Conservation (phyloP, 2,797 vertebrate genomes). For the Falco peregrinus region DNA sequence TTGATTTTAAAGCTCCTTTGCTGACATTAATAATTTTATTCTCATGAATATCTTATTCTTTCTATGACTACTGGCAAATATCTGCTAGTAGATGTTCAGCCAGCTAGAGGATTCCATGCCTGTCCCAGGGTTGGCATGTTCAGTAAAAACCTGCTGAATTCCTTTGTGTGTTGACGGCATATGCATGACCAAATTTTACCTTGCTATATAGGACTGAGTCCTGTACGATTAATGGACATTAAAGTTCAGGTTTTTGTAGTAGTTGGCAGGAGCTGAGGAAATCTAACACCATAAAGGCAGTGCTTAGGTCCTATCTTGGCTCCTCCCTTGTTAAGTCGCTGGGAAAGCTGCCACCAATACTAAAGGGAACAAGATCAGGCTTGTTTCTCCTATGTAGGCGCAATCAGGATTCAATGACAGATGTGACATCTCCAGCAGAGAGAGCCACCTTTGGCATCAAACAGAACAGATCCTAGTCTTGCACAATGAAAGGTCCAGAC, state of each 20-base stretch:
- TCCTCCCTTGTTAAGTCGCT: background rate
- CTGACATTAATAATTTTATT: background rate
- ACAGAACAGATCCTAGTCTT: background rate
- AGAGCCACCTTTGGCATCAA: background rate
- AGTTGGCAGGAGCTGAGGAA: background rate
- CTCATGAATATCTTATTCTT: background rate
- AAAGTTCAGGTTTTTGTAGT: background rate
- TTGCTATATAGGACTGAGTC: background rate
- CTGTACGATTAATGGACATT: background rate
- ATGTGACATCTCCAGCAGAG: background rate
- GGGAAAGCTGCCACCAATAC: accelerated
- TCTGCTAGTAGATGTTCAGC: background rate
- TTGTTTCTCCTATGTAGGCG: background rate
- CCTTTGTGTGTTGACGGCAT: background rate
- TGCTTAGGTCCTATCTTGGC: background rate
- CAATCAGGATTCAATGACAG: background rate
- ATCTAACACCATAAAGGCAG: background rate
- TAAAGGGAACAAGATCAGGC: background rate
- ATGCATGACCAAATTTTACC: background rate
- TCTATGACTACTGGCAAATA: background rate
- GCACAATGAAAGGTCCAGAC: background rate
- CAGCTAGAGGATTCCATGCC: background rate
- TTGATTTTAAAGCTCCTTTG: background rate
- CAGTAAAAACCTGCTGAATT: background rate
- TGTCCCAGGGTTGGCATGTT: background rate